These are phyloP conservation scores for Phaethon lepturus DNA, from an alignment of 2,113 vertebrate genomes.

Conservation along the genomic window DNA sequence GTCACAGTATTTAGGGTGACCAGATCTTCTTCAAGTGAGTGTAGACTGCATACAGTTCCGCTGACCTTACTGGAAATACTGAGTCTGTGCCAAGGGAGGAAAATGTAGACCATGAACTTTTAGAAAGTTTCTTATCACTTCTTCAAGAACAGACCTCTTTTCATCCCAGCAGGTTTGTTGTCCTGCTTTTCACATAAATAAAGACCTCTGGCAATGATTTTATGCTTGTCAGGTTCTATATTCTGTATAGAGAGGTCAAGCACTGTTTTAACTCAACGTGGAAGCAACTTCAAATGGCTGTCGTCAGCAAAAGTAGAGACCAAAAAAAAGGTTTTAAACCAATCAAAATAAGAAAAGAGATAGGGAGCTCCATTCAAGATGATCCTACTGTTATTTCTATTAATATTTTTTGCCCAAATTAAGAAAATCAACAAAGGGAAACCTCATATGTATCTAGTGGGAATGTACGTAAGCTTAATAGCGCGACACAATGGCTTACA, in stretches of 20 bases:
- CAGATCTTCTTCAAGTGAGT: not conserved
- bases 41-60: fast-evolving
- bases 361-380: not conserved
- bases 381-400: not conserved
- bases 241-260: not conserved
- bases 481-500: not conserved
- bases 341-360: not conserved
- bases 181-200: not conserved
- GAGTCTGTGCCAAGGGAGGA: not conserved
- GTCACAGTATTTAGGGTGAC: not conserved
- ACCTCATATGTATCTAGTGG: not conserved
- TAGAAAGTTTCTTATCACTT: not conserved
- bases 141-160: not conserved
- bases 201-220: not conserved
- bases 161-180: not conserved
- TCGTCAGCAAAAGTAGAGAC: not conserved
- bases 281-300: not conserved
- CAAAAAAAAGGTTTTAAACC: not conserved
- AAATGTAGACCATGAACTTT: not conserved
- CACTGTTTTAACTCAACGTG: not conserved
- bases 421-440: not conserved
- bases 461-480: not conserved
- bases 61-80: not conserved
- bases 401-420: not conserved
- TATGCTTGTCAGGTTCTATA: not conserved